Percentiles rank a stretch among this genome's conserved stretches.
phyloP scores from a whole-genome alignment of 2,888 invertebrate species.

The Priocnemis perturbator region DNA sequence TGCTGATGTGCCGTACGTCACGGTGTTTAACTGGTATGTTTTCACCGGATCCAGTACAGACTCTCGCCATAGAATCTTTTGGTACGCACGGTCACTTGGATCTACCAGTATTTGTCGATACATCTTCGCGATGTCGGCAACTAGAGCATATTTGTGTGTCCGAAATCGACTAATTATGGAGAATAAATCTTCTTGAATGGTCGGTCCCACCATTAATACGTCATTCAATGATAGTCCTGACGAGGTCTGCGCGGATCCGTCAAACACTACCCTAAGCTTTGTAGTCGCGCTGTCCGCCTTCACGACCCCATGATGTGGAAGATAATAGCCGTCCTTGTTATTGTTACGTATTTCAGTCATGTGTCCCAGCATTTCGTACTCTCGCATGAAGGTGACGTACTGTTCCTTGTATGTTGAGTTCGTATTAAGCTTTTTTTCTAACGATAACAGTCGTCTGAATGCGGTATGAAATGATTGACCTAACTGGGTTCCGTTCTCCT shows the following conservation, averaged over 20 bases:
- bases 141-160: too few species aligned
- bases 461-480: constrained; percentile 7
- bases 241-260: background rate
- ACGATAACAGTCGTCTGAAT: background rate
- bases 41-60: too few species aligned
- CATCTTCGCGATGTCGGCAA: too few species aligned
- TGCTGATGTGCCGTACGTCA: background rate
- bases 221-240: constrained; percentile 18
- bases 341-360: background rate
- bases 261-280: constrained; percentile 17
- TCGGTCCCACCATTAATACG: background rate
- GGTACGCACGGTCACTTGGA: too few species aligned
- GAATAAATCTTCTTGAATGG: background rate
- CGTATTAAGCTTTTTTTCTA: constrained; percentile 3
- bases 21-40: too few species aligned
- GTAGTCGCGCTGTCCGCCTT: constrained; percentile 6
- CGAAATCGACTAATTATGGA: too few species aligned
- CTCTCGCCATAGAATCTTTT: too few species aligned
- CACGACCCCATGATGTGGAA: constrained; percentile 17
- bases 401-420: background rate
- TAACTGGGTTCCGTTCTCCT: background rate
- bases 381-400: background rate
- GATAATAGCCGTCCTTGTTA: constrained; percentile 11
- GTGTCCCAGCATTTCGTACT: constrained; percentile 17
- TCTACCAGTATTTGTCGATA: too few species aligned